Evolutionary conservation across 2,888 invertebrate genomes (phyloP).

Genomic region (Pammene fasciana): DNA sequence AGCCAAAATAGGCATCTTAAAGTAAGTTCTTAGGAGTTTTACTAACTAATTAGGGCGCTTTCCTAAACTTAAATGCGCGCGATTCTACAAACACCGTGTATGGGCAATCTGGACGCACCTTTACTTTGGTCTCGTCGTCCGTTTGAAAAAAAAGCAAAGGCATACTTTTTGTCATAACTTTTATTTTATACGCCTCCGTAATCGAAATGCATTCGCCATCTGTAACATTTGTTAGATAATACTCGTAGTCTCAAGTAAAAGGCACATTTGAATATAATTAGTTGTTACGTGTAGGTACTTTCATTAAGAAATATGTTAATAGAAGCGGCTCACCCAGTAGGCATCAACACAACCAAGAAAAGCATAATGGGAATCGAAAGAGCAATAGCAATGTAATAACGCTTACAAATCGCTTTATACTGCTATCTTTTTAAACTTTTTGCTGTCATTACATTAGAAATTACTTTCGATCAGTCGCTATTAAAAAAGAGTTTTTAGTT

Average conservation of each 20-base stretch:
- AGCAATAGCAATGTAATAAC: conserved; percentile 27
- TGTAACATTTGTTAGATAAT: conserved; percentile 21
- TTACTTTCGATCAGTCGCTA: too few species aligned
- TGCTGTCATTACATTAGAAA: conserved; percentile 9
- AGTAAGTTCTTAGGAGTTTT: too few species aligned
- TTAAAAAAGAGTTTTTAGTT: too few species aligned
- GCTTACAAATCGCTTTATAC: neutral
- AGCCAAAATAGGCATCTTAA: too few species aligned
- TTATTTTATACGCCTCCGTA: conserved; percentile 2
- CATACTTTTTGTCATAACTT: neutral
- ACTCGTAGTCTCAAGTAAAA: neutral
- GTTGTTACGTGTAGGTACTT: conserved; percentile 9
- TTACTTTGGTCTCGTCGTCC: too few species aligned
- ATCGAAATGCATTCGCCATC: neutral
- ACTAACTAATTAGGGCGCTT: too few species aligned
- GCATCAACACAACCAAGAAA: conserved; percentile 9
- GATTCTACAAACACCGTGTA: too few species aligned
- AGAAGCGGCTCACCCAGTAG: neutral
- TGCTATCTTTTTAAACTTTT: conserved; percentile 3
- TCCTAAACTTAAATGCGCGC: too few species aligned
- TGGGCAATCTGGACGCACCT: too few species aligned
- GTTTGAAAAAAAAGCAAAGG: too few species aligned
- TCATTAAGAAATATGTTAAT: conserved; percentile 25
- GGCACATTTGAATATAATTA: conserved; percentile 27
- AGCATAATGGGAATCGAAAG: conserved; percentile 24